phyloP scores from a whole-genome alignment of 2,113 vertebrate species.

The Bothrops jararaca region DNA sequence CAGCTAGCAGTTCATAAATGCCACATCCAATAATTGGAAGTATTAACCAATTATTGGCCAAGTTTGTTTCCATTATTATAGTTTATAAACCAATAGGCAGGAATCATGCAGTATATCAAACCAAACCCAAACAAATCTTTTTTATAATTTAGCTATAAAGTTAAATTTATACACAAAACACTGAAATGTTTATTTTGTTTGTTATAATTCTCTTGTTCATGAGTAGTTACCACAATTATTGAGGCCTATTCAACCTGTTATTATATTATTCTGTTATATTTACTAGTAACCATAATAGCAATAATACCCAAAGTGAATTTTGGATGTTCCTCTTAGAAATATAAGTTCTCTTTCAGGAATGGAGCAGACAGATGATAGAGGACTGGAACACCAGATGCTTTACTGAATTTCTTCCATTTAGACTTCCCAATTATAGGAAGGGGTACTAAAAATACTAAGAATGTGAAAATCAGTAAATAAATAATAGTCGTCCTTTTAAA shows the following conservation, averaged over 20 bases:
- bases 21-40: not conserved
- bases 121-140: not conserved
- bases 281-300: not conserved
- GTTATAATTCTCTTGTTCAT: not conserved
- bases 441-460: not conserved
- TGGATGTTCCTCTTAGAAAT: not conserved
- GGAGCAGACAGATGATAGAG: not conserved
- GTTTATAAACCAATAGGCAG: not conserved
- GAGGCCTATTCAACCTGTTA: not conserved
- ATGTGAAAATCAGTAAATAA: not conserved
- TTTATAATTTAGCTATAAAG: not conserved
- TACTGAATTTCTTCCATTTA: not conserved
- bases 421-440: not conserved
- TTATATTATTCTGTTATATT: not conserved
- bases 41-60: not conserved
- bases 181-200: not conserved
- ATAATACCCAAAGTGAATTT: not conserved
- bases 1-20: not conserved
- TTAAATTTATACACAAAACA: not conserved
- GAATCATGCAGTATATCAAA: not conserved
- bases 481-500: not conserved
- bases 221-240: not conserved
- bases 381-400: not conserved
- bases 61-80: not conserved
- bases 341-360: not conserved